These are phyloP conservation scores for Rana temporaria DNA, from an alignment of 2,113 vertebrate species.

Conservation along the genomic window DNA sequence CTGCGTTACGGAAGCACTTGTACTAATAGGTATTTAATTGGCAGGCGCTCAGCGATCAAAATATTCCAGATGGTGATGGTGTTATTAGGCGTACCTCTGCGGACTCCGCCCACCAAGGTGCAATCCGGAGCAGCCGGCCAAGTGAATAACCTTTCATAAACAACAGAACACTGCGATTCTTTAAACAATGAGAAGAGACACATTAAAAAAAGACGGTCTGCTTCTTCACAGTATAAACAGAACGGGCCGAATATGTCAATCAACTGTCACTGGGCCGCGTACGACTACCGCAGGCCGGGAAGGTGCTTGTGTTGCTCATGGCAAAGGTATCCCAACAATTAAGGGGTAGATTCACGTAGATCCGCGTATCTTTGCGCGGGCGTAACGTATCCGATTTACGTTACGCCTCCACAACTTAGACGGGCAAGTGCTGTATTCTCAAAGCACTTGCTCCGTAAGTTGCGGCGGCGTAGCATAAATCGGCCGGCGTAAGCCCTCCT, in stretches of 20 bases:
- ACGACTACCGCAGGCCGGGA: too few species aligned
- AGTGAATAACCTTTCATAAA: slow-evolving; percentile 11
- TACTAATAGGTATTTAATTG: slow-evolving; percentile 36
- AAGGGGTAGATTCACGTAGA: too few species aligned
- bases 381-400: too few species aligned
- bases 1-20: slow-evolving; percentile 34
- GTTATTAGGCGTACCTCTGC: not conserved
- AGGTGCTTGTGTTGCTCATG: too few species aligned
- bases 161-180: slow-evolving; percentile 21
- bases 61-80: slow-evolving; percentile 13
- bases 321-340: too few species aligned
- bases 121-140: slow-evolving; percentile 2
- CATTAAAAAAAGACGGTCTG: slow-evolving; percentile 2
- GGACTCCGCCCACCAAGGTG: slow-evolving; percentile 25
- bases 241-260: not conserved
- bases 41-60: slow-evolving; percentile 25
- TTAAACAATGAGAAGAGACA: slow-evolving; percentile 23
- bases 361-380: too few species aligned
- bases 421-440: too few species aligned
- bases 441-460: too few species aligned
- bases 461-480: too few species aligned
- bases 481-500: too few species aligned
- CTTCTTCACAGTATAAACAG: not conserved
- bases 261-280: not conserved
- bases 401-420: too few species aligned